Evolutionary conservation across 2,113 vertebrate species (phyloP).

Genomic region (Indicator maculatus): DNA sequence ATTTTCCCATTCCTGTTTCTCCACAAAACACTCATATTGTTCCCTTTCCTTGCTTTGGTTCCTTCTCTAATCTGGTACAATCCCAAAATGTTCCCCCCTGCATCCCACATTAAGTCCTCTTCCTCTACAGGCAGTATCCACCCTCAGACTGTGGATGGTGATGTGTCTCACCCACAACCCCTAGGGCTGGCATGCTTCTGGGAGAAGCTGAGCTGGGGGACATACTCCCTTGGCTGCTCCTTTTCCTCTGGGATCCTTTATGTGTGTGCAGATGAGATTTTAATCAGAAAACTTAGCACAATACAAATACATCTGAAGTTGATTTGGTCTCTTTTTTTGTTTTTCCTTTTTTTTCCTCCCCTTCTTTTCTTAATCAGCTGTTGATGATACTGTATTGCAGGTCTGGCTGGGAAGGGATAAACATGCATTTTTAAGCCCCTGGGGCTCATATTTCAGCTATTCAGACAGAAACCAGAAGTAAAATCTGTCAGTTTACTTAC

Average conservation of each 20-base stretch:
- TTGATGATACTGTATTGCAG: fast-evolving
- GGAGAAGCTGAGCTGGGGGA: fast-evolving
- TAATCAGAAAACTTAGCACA: not conserved
- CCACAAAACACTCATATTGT: not conserved
- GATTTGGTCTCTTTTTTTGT: not conserved
- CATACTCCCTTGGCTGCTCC: not conserved
- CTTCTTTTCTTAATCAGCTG: too few species aligned
- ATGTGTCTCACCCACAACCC: not conserved
- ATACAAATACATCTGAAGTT: not conserved
- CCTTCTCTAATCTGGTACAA: not conserved
- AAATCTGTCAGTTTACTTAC: not conserved
- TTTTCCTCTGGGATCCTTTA: not conserved
- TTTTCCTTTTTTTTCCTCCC: too few species aligned
- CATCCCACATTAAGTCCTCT: fast-evolving
- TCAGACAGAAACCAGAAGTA: not conserved
- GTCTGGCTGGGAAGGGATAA: not conserved
- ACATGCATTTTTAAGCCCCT: not conserved
- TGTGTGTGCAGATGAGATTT: not conserved
- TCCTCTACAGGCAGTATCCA: not conserved
- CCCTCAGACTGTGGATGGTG: not conserved
- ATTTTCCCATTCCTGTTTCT: not conserved
- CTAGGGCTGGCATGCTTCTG: not conserved
- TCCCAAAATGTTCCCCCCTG: fast-evolving
- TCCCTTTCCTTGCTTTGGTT: not conserved
- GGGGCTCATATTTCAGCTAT: not conserved